phyloP scores from a whole-genome alignment of 2,888 invertebrate genomes.

The Athalia rosae region DNA sequence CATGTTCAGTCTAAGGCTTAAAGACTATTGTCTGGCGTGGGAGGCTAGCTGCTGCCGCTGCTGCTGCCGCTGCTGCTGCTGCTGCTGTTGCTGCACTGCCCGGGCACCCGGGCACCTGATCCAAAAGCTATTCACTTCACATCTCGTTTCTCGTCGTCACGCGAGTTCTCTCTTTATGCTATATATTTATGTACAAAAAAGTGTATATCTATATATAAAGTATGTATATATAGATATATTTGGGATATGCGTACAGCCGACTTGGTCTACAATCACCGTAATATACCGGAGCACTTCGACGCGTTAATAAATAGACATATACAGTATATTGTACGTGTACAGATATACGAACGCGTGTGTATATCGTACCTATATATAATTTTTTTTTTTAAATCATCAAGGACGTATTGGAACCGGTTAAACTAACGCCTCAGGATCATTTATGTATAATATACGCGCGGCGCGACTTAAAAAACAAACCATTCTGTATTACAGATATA shows the following conservation, averaged over 20 bases:
- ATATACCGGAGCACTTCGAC: too few relatives aligned
- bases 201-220: too few relatives aligned
- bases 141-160: slow-evolving; percentile 40
- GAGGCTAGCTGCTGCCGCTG: slow-evolving; percentile 61
- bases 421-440: slow-evolving; percentile 15
- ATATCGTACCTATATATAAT: background rate
- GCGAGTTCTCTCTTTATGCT: slow-evolving; percentile 35
- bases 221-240: background rate
- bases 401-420: slow-evolving; percentile 20
- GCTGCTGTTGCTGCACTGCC: slow-evolving; percentile 56
- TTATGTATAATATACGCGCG: background rate
- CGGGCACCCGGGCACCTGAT: slow-evolving; percentile 58
- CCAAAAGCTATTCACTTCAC: slow-evolving; percentile 51
- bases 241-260: background rate
- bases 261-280: too few relatives aligned
- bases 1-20: slow-evolving; percentile 73
- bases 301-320: too few relatives aligned
- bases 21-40: slow-evolving; percentile 74
- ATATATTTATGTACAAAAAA: too few relatives aligned
- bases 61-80: slow-evolving; percentile 32
- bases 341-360: background rate
- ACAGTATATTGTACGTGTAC: too few relatives aligned
- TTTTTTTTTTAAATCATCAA: background rate
- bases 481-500: background rate
- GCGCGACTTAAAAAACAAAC: slow-evolving; percentile 7